These are phyloP conservation scores for Tragelaphus imberbis DNA, from an alignment of 2,113 vertebrate species.

Conservation along the genomic window DNA sequence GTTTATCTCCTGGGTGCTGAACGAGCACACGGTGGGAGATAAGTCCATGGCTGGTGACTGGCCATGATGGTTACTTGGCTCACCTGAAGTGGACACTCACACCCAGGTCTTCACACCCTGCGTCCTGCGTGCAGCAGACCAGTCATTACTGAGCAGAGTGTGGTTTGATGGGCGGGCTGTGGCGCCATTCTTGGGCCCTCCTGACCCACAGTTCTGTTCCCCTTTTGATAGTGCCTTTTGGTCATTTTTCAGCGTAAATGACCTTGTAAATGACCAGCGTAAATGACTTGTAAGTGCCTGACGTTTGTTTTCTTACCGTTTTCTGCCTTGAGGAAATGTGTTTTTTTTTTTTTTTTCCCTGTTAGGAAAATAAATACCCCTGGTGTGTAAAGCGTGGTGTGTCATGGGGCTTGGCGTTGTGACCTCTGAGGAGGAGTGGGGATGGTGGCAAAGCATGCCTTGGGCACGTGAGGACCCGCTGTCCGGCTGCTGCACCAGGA, in stretches of 20 bases:
- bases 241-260: background rate
- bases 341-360: slow-evolving; percentile 7
- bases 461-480: background rate
- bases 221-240: background rate
- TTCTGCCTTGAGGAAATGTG: background rate
- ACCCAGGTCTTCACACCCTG: background rate
- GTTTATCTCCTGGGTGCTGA: background rate
- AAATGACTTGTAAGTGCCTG: background rate
- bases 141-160: background rate
- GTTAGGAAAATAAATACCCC: background rate
- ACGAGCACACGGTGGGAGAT: background rate
- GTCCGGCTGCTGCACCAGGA: too few relatives aligned
- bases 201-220: background rate
- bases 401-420: background rate
- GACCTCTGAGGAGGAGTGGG: background rate
- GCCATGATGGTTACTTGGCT: background rate
- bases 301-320: background rate
- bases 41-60: background rate
- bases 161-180: background rate
- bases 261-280: too few relatives aligned
- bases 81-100: background rate
- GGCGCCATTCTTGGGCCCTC: background rate
- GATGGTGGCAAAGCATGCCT: background rate
- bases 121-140: background rate
- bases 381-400: background rate